Evolutionary conservation across 2,797 vertebrate genomes (phyloP).

Genomic region (Tolypeutes matacus): DNA sequence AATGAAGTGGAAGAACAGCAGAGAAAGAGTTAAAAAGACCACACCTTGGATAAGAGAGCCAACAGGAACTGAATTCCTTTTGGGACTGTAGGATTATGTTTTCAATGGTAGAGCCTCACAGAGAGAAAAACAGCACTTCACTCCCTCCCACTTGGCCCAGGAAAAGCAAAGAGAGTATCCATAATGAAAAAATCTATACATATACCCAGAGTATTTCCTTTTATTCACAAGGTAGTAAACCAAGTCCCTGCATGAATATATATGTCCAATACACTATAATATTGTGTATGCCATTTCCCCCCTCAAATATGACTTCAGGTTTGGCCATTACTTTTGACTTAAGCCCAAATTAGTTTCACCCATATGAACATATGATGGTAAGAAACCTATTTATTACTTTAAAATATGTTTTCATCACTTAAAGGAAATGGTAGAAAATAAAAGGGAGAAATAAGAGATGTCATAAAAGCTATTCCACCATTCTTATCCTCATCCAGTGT

Average conservation of each 20-base stretch:
- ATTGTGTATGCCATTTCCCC: conserved; percentile 12
- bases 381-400: conserved; percentile 62
- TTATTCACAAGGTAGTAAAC: conserved; percentile 81
- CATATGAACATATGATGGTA: conserved; percentile 46
- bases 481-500: neutral
- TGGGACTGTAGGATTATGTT: conserved; percentile 38
- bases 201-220: conserved; percentile 71
- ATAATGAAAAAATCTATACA: conserved; percentile 59
- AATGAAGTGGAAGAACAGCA: neutral
- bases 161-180: conserved; percentile 61
- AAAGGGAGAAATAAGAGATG: conserved; percentile 47
- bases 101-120: neutral
- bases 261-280: conserved; percentile 9
- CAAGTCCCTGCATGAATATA: conserved; percentile 63
- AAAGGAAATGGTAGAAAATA: conserved; percentile 43
- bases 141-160: conserved; percentile 14
- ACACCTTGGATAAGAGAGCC: conserved; percentile 10
- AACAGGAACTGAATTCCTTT: neutral
- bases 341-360: conserved; percentile 50
- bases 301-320: conserved; percentile 46
- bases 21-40: conserved; percentile 25
- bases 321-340: conserved; percentile 48
- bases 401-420: conserved; percentile 35
- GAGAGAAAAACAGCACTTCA: conserved; percentile 57
- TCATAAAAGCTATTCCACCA: conserved; percentile 21